These are phyloP conservation scores for Ormyrus pomaceus DNA, from an alignment of 2,888 invertebrate genomes.

Conservation along the genomic window DNA sequence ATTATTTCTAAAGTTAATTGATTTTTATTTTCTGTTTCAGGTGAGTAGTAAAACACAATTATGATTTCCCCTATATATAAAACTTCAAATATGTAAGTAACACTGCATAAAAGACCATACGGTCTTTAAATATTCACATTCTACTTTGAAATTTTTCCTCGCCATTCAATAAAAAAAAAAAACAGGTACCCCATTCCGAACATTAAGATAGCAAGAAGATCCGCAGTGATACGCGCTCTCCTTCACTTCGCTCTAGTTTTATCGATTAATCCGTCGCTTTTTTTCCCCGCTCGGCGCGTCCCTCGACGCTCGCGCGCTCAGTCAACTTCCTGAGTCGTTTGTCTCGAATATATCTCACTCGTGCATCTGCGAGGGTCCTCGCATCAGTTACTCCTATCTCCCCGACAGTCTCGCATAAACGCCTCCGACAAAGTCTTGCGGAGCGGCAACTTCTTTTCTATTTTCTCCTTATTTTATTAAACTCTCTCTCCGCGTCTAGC, in stretches of 20 bases:
- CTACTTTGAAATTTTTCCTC: too few species aligned
- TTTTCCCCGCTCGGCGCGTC: too few species aligned
- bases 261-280: background rate
- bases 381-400: conserved; percentile 38
- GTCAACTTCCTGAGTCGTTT: conserved; percentile 31
- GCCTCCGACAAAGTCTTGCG: background rate
- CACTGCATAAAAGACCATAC: too few species aligned
- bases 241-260: conserved; percentile 1
- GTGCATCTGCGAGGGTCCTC: conserved; percentile 16
- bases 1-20: background rate
- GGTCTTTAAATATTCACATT: too few species aligned
- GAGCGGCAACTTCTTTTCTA: background rate
- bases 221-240: background rate
- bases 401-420: background rate
- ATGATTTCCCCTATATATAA: too few species aligned
- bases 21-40: conserved; percentile 34
- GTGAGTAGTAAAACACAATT: conserved; percentile 5
- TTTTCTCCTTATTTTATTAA: background rate
- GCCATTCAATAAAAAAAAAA: background rate
- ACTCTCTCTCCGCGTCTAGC: too few species aligned
- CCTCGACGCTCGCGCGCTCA: too few species aligned
- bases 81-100: too few species aligned
- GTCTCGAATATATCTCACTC: conserved; percentile 27
- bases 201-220: background rate
- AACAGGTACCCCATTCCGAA: background rate